Evolutionary conservation across 1,140 invertebrate genomes (phyloP), one percentile per base, ranked within the genome.

Genomic region (Penaeus indicus): DNA sequence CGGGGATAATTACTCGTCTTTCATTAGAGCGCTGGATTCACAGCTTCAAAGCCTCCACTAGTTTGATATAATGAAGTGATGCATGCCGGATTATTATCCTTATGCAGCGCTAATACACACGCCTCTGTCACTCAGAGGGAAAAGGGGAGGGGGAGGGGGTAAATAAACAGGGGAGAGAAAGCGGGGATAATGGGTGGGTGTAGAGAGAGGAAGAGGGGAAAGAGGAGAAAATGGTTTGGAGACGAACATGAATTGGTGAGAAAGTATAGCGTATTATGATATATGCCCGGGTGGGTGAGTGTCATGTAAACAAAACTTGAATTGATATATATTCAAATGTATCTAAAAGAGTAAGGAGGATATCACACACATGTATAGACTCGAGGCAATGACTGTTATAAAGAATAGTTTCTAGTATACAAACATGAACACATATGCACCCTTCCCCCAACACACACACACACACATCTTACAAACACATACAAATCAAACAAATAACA

Each of bases 11-110:
- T 75, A 75, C 72, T n/a, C 27, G 72, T 27, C 72, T 75, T 75
- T 75, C 72, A 75, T 75, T 75, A 75, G 72, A 75, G 42, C 27
- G 72, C 42, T 38, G 72, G 72, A 75, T 75, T 75, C 27, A 38
- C 27, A 75, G 72, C 72, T 32, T 75, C 72, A 75, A 75, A 75
- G 72, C 72, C 27, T 38, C 25, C 72, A 75, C 72, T 38, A 75
- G 72, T 75, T 75, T 27, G 72, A 32, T 75, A 75, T 75, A 75
- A 75, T 38, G 72, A 75, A 75, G 72, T 38, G 54, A 54, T 54
- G 27, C 72, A 75, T 38, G 72, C 27, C 27, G 72, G 72, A 75
- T 75, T 75, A 75, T 75, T 75, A 75, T 75, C 72, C 27, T 75
- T 75, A 75, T 38, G 42, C 72, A 32, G 27, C 42, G 27, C 72